Evolutionary conservation across 2,797 vertebrate genomes (phyloP), one percentile per base, ranked within the genome.

Genomic region (Sylvilagus floridanus): DNA sequence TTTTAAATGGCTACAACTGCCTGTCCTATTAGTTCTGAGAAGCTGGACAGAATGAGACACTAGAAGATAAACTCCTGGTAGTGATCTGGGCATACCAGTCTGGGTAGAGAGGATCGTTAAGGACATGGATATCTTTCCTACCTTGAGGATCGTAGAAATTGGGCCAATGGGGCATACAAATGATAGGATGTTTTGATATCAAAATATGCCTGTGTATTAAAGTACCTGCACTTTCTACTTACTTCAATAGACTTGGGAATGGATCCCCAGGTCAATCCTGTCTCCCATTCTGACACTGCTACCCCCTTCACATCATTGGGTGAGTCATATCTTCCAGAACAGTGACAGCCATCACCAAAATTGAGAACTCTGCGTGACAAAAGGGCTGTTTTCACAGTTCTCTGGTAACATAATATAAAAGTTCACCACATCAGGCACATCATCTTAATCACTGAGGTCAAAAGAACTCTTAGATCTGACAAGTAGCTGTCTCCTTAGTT

Each of bases 381-480:
- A 96, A 86, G 94, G 65, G 42, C 84, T 96, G 47, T 95, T 95
- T 91, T 96, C 60, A 65, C 65, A 95, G 84, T 95, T 91, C 42
- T 92, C 42, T 47, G 54, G 82, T 54, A 94, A 90, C 7, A 79
- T 97, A 95, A 96, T 95, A 50, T 85, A 93, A 93, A 96, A 97
- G 92, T 96, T 97, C 92, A 93, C 83, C 76, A 95, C 63, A 93
- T 90, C 88, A 96, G 95, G 82, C 89, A 87, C 89, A 88, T 96
- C 94, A 94, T 96, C 84, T 95, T 95, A 97, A 96, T 97, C 93
- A 95, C 69, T 6, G 11, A 11, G 91, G 88, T 94, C 96, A 96
- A 95, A 95, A 82, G 94, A 84, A 91, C 63, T 73, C 94, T 82
- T 88, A 47, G 71, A 87, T 84, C 84, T 97, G 94, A 97, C 93